phyloP scores from a whole-genome alignment of 2,797 vertebrate species.

The Artibeus jamaicensis region DNA sequence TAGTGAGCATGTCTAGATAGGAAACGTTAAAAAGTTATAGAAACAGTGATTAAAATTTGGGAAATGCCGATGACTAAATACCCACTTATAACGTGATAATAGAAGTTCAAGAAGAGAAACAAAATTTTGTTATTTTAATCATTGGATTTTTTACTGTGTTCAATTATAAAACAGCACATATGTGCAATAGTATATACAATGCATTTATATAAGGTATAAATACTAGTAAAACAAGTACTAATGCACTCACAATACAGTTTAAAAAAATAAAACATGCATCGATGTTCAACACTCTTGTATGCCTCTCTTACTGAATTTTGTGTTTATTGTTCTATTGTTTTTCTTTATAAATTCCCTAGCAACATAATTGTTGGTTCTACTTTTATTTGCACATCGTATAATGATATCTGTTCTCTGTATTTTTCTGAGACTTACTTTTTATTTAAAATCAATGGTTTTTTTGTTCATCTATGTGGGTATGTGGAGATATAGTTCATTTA shows the following conservation, averaged over 20 bases:
- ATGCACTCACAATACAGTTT: not conserved
- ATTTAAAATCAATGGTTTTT: not conserved
- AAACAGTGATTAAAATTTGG: not conserved
- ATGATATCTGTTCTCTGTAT: not conserved
- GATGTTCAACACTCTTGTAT: not conserved
- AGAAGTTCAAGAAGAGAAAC: not conserved
- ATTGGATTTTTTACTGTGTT: not conserved
- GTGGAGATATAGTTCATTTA: not conserved
- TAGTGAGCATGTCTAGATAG: not conserved
- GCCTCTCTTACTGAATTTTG: not conserved
- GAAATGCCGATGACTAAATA: not conserved
- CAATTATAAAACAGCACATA: not conserved
- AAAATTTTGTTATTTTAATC: not conserved
- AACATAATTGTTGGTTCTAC: not conserved
- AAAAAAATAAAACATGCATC: not conserved
- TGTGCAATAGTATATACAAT: not conserved
- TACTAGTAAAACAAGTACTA: not conserved
- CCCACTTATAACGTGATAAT: not conserved
- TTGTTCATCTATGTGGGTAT: not conserved
- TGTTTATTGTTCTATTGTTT: not conserved
- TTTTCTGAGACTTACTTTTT: constrained; percentile 8
- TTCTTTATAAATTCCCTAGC: not conserved
- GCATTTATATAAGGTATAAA: not conserved
- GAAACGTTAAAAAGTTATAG: not conserved
- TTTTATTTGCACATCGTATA: not conserved